These are phyloP conservation scores for Paralinhomoeus sp. DNA, from an alignment of 2,888 invertebrate genomes.

Conservation along the genomic window DNA sequence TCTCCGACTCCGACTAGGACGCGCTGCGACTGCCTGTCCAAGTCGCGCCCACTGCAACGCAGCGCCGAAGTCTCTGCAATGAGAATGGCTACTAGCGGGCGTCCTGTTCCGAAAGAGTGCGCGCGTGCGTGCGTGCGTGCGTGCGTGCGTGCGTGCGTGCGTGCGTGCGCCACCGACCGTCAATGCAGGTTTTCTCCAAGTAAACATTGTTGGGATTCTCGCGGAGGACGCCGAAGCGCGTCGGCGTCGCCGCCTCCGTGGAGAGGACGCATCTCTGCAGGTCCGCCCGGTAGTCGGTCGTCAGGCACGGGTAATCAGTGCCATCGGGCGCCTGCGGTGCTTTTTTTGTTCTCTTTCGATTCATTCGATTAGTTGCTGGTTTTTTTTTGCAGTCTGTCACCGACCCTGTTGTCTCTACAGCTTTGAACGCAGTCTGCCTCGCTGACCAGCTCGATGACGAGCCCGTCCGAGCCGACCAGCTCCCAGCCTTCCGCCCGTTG, in stretches of 20 bases:
- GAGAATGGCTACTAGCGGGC: too few relatives aligned
- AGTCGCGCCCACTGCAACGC: background rate
- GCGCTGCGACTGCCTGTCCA: slow-evolving; percentile 3
- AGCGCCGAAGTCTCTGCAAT: background rate
- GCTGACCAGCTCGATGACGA: background rate
- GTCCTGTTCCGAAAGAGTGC: too few relatives aligned
- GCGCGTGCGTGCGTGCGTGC: too few relatives aligned
- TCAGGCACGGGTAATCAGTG: background rate
- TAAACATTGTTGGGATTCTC: slow-evolving; percentile 1
- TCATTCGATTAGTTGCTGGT: background rate
- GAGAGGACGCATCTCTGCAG: slow-evolving; percentile 1
- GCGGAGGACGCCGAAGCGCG: background rate
- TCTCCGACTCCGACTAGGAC: slow-evolving; percentile 2
- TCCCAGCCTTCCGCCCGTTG: slow-evolving; percentile 4
- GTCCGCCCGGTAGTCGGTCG: slow-evolving; percentile 1
- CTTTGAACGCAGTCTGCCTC: slow-evolving; percentile 3
- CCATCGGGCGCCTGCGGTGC: slow-evolving; percentile 1
- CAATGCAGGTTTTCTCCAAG: slow-evolving; percentile 3
- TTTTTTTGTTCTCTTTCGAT: too few relatives aligned
- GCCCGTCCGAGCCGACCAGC: slow-evolving; percentile 3
- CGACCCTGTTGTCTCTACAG: background rate
- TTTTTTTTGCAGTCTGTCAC: background rate
- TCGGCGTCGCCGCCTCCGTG: slow-evolving; percentile 3
- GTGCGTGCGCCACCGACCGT: background rate
- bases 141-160: background rate